phyloP scores from a whole-genome alignment of 1,140 invertebrate species.

The Drosophila cardini region DNA sequence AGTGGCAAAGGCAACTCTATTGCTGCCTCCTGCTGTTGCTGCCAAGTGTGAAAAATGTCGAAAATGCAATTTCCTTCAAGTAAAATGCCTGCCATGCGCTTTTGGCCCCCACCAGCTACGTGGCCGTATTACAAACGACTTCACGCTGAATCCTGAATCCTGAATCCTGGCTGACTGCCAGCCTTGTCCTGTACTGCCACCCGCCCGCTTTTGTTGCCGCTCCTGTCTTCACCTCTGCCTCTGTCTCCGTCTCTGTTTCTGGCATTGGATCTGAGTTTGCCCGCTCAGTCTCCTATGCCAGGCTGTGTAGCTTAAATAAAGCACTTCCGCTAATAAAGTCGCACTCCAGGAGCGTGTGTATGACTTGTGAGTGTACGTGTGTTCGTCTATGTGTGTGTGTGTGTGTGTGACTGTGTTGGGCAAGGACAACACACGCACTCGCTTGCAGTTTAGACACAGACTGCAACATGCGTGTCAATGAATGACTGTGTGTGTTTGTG shows the following conservation, averaged over 20 bases:
- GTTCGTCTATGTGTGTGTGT: slow-evolving; percentile 20
- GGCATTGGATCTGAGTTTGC: background rate
- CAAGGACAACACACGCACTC: slow-evolving; percentile 49
- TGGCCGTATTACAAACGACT: slow-evolving; percentile 80
- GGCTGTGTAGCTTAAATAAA: slow-evolving; percentile 78
- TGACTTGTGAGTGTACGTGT: slow-evolving; percentile 23
- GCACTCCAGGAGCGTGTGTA: slow-evolving; percentile 49
- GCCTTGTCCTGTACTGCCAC: slow-evolving; percentile 39
- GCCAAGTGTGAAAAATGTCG: slow-evolving; percentile 82
- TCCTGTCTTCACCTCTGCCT: slow-evolving; percentile 12
- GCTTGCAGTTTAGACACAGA: slow-evolving; percentile 56
- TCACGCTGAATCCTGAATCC: slow-evolving; percentile 39
- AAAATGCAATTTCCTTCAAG: slow-evolving; percentile 83
- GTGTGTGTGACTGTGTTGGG: slow-evolving; percentile 32
- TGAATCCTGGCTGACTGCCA: slow-evolving; percentile 48
- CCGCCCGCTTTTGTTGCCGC: slow-evolving; percentile 20
- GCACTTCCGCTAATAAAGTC: slow-evolving; percentile 83
- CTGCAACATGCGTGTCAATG: slow-evolving; percentile 80
- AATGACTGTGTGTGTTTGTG: slow-evolving; percentile 26
- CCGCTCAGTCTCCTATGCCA: background rate
- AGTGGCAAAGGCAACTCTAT: slow-evolving; percentile 37
- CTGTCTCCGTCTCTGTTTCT: slow-evolving; percentile 9
- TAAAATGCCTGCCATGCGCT: slow-evolving; percentile 83
- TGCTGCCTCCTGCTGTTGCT: slow-evolving; percentile 45
- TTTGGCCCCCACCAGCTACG: slow-evolving; percentile 66